Evolutionary conservation across 2,797 vertebrate species (phyloP).

Genomic region (Sparidentex hasta): DNA sequence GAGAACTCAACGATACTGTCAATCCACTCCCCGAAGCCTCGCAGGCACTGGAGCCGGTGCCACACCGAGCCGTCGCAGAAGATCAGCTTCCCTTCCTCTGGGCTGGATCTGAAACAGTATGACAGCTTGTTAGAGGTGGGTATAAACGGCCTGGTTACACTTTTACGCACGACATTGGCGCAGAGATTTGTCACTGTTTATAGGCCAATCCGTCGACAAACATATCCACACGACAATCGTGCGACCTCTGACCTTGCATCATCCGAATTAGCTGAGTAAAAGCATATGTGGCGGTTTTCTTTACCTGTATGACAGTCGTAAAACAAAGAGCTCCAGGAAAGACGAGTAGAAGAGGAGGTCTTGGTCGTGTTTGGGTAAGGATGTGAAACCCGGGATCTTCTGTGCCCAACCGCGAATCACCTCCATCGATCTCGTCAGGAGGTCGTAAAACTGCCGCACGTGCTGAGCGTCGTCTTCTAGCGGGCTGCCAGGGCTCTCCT

Average conservation of each 20-base stretch:
- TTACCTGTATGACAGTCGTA: constrained; percentile 96
- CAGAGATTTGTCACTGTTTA: background rate
- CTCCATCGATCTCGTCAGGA: constrained; percentile 96
- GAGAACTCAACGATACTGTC: constrained; percentile 97
- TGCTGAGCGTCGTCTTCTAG: constrained; percentile 93
- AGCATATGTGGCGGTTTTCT: background rate
- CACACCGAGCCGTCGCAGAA: constrained; percentile 97
- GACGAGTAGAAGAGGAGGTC: constrained; percentile 97
- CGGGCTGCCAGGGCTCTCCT: constrained; percentile 92
- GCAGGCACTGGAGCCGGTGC: constrained; percentile 94
- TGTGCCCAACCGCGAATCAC: constrained; percentile 96
- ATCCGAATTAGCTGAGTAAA: background rate
- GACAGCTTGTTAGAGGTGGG: constrained; percentile 5
- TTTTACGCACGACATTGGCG: background rate
- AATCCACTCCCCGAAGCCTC: constrained; percentile 98
- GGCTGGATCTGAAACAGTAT: constrained; percentile 89
- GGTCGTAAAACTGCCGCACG: constrained; percentile 97
- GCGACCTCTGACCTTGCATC: background rate
- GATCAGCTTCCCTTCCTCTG: constrained; percentile 94
- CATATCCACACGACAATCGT: background rate
- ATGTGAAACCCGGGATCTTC: constrained; percentile 93
- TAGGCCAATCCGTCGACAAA: background rate
- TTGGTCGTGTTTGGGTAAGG: constrained; percentile 93
- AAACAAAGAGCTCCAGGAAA: constrained; percentile 97
- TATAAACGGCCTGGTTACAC: constrained; percentile 61